A percentile compares a stretch with the other conserved stretches of the same genome.
phyloP scores from a whole-genome alignment of 2,113 vertebrate species.

The Sebastes fasciatus region DNA sequence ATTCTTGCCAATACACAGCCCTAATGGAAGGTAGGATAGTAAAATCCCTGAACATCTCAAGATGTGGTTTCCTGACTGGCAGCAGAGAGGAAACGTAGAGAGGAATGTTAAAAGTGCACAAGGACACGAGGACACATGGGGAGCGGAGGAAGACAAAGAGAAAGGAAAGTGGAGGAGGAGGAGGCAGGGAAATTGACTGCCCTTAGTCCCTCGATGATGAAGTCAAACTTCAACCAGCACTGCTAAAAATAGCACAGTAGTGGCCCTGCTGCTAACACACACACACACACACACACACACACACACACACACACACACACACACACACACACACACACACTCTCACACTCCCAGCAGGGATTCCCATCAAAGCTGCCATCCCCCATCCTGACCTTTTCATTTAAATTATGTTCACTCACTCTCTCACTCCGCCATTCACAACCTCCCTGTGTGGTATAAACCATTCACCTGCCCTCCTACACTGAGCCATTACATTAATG shows the following conservation, averaged over 20 bases:
- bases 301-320: constrained; percentile 36
- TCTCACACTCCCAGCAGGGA: constrained; percentile 44
- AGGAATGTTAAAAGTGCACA: background rate
- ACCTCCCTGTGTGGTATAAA: constrained; percentile 14
- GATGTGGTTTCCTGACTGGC: background rate
- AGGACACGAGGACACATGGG: background rate
- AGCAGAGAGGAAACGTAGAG: background rate
- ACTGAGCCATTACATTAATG: background rate
- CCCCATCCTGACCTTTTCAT: constrained; percentile 73
- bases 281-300: constrained; percentile 23
- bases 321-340: constrained; percentile 26
- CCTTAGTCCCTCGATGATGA: constrained; percentile 55
- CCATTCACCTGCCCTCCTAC: constrained; percentile 25
- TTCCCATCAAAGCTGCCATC: constrained; percentile 75
- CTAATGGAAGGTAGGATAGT: background rate
- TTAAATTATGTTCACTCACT: constrained; percentile 48
- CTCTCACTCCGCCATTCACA: constrained; percentile 39
- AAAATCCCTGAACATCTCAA: background rate
- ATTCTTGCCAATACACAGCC: no score
- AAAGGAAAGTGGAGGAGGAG: constrained; percentile 4
- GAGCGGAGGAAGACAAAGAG: constrained; percentile 2
- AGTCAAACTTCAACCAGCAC: constrained; percentile 54
- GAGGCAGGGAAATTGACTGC: constrained; percentile 51
- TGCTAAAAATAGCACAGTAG: constrained; percentile 73
- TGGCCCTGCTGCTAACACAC: constrained; percentile 24